phyloP scores from a whole-genome alignment of 2,113 vertebrate genomes.

The Phrynocephalus versicolor region DNA sequence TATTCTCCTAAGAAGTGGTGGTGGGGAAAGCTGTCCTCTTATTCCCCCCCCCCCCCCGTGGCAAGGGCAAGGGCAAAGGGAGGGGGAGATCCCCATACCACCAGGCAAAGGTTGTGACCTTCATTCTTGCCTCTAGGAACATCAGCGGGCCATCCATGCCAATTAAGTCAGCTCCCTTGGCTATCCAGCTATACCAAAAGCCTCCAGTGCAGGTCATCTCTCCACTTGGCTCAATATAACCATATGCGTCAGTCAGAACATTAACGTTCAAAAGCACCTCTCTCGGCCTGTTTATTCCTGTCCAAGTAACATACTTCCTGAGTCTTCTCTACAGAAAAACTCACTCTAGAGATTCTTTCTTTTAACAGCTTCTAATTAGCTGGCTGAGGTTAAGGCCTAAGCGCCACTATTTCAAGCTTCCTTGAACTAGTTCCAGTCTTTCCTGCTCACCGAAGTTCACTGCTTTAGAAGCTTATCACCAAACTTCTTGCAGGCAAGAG shows the following conservation, averaged over 20 bases:
- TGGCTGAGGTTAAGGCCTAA: constrained; percentile 52
- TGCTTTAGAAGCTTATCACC: constrained; percentile 70
- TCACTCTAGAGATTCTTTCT: constrained; percentile 57
- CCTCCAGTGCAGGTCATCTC: neutral
- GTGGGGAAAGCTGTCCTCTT: constrained; percentile 24
- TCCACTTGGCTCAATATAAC: neutral
- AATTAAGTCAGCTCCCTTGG: neutral
- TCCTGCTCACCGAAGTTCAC: constrained; percentile 63
- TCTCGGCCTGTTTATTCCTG: constrained; percentile 53
- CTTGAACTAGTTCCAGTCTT: constrained; percentile 57
- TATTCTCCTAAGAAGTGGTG: neutral
- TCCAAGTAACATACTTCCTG: constrained; percentile 54
- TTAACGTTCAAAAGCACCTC: constrained; percentile 44
- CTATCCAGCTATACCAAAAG: neutral
- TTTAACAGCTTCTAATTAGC: constrained; percentile 65
- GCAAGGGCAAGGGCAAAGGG: neutral
- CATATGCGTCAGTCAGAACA: neutral
- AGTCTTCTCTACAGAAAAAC: constrained; percentile 55
- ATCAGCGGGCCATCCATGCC: neutral
- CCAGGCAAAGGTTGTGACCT: neutral
- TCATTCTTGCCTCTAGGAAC: neutral
- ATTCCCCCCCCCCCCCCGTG: neutral
- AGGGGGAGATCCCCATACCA: too few species aligned
- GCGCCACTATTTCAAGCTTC: constrained; percentile 68
- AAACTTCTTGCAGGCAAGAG: constrained; percentile 62